Conservation (phyloP, 2,888 invertebrate species). For the Sesia bembeciformis region DNA sequence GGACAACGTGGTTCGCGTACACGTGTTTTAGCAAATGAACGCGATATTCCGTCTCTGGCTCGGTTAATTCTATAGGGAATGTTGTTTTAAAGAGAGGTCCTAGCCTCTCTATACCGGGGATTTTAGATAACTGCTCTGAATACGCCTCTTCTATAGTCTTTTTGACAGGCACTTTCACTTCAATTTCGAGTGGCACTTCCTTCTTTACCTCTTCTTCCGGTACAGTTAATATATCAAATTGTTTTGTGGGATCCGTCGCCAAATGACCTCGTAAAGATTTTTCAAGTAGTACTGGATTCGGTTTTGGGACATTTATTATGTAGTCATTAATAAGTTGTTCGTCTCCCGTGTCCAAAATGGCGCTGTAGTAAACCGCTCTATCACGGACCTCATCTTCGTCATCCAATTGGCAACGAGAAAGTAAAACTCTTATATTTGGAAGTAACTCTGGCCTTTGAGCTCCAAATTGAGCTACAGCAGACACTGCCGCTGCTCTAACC, state of each 20-base stretch:
- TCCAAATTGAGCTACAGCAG: conserved; percentile 98
- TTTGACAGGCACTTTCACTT: conserved; percentile 87
- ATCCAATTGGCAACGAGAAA: conserved; percentile 93
- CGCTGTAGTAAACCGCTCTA: conserved; percentile 95
- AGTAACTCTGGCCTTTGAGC: conserved; percentile 84
- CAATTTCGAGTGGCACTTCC: conserved; percentile 79
- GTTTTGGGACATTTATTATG: conserved; percentile 82
- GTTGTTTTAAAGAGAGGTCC: conserved; percentile 93
- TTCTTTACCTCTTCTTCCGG: conserved; percentile 90
- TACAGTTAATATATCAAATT: conserved; percentile 90
- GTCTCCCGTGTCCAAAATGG: conserved; percentile 83
- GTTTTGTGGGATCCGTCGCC: conserved; percentile 78
- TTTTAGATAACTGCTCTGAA: conserved; percentile 83
- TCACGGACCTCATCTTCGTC: conserved; percentile 99
- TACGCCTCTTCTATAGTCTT: conserved; percentile 92
- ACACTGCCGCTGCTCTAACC: conserved; percentile 97
- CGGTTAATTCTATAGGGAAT: conserved; percentile 90
- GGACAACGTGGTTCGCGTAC: conserved; percentile 87
- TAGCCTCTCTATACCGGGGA: conserved; percentile 90
- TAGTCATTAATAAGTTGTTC: conserved; percentile 83
- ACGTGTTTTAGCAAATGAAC: conserved; percentile 96
- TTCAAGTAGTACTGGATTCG: conserved; percentile 92
- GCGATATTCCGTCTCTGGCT: conserved; percentile 96
- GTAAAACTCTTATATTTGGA: conserved; percentile 83
- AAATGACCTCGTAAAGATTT: conserved; percentile 89